Evolutionary conservation across 2,797 vertebrate species (phyloP), one percentile per base, ranked within the genome.

Genomic region (Cuniculus paca): DNA sequence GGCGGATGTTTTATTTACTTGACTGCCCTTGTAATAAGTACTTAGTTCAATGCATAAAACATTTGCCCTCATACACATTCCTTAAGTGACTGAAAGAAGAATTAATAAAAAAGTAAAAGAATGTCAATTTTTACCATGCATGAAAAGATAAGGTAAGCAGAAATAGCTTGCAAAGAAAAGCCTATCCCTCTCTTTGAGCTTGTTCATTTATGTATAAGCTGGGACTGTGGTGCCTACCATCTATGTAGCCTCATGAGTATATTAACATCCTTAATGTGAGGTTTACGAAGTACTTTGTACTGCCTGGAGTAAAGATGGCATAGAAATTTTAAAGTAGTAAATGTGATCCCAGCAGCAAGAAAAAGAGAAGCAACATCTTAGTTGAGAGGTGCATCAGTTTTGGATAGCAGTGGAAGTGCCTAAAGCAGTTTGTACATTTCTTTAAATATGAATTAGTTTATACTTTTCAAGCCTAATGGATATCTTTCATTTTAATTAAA

Each of bases 401-500:
- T 6, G 0, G 75, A 85, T 89, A 45, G 13, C 3, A 6, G 16
- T 31, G 5, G 45, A 95, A n/a, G 36, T 61, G 20, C 54, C 75
- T 89, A 88, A 56, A 90, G 80, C 86, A 80, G 24, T 88, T 61
- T 52, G 8, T 79, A 77, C 12, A 17, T 5, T 31, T 91, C 68
- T 92, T 78, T 82, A 91, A 93, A 88, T 61, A 50, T 90, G 72
- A 91, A 95, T 90, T 97, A 84, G 80, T 84, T 94, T 94, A 50
- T 75, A 87, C 39, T 89, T 94, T 84, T 84, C 84, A 72, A 87
- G 90, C 65, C 93, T 89, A 34, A 84, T 56, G 78, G 45, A 79
- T 86, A 89, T 28, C 42, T 91, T 88, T 95, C 91, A 81, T 91
- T 93, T 92, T 92, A 97, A 94, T 95, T 96, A 83, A 96, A 56